Evolutionary conservation across 2,113 vertebrate genomes (phyloP).

Genomic region (Coreoperca whiteheadi): DNA sequence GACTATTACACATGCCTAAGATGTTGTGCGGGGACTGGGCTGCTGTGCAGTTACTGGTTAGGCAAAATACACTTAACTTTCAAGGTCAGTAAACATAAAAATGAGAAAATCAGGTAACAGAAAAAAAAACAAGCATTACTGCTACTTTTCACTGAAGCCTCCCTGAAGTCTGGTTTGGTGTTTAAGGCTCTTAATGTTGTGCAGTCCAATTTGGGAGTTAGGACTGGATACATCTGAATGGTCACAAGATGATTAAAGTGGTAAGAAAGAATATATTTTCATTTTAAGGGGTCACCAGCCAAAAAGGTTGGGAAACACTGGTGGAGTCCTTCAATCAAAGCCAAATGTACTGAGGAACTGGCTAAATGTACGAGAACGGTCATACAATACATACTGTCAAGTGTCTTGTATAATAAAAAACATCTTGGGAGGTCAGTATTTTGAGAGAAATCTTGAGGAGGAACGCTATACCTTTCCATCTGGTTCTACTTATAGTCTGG

Average conservation of each 20-base stretch:
- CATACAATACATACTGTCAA: constrained; percentile 12
- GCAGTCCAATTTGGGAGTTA: neutral
- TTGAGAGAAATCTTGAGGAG: constrained; percentile 18
- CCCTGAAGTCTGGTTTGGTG: neutral
- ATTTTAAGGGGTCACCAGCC: neutral
- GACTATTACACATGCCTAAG: constrained; percentile 5
- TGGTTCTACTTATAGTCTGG: constrained; percentile 71
- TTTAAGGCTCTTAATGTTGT: neutral
- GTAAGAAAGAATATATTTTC: neutral
- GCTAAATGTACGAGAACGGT: neutral
- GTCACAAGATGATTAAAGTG: neutral
- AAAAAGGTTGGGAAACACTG: neutral
- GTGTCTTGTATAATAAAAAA: constrained; percentile 36
- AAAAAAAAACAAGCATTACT: neutral
- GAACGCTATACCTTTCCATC: constrained; percentile 63
- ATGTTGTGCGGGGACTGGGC: neutral
- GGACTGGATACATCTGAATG: neutral
- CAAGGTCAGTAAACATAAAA: constrained; percentile 29
- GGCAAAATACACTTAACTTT: constrained; percentile 21
- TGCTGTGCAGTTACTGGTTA: neutral
- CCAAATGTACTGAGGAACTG: neutral
- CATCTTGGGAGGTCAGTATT: constrained; percentile 54
- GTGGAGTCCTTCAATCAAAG: neutral
- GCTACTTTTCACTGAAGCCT: neutral
- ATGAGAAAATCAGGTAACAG: neutral